These are phyloP conservation scores for Delia radicum DNA, from an alignment of 1,140 invertebrate genomes.

Conservation along the genomic window DNA sequence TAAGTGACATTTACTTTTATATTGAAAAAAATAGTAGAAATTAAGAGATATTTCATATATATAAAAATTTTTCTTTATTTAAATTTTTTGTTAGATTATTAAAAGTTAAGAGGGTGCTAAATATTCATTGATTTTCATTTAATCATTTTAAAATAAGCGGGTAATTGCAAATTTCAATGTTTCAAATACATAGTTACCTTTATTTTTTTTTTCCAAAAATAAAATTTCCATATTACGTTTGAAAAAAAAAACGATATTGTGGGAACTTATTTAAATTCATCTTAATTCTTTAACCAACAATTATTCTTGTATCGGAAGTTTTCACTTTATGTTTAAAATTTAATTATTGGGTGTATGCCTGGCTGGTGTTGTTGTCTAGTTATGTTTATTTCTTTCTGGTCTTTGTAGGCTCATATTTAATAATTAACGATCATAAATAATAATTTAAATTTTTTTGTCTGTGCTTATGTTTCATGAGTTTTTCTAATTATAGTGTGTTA, in stretches of 20 bases:
- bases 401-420: background rate
- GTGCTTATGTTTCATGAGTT: too few species aligned
- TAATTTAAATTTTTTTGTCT: background rate
- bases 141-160: background rate
- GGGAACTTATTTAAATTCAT: background rate
- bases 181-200: background rate
- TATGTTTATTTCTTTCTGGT: too few species aligned
- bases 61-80: background rate
- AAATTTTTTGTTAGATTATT: background rate
- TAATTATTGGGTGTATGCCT: background rate
- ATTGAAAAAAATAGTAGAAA: too few species aligned
- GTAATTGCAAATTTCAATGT: background rate
- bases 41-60: too few species aligned
- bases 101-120: slow-evolving; percentile 19
- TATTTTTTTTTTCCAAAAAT: too few species aligned
- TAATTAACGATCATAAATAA: slow-evolving; percentile 5
- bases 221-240: too few species aligned
- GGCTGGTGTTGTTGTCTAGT: background rate
- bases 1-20: background rate
- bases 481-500: background rate
- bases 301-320: background rate
- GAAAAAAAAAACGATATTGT: background rate
- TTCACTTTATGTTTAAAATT: background rate
- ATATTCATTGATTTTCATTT: background rate
- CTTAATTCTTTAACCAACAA: background rate